These are phyloP conservation scores for Paradisaea rubra DNA, from an alignment of 2,113 vertebrate genomes.

Conservation along the genomic window DNA sequence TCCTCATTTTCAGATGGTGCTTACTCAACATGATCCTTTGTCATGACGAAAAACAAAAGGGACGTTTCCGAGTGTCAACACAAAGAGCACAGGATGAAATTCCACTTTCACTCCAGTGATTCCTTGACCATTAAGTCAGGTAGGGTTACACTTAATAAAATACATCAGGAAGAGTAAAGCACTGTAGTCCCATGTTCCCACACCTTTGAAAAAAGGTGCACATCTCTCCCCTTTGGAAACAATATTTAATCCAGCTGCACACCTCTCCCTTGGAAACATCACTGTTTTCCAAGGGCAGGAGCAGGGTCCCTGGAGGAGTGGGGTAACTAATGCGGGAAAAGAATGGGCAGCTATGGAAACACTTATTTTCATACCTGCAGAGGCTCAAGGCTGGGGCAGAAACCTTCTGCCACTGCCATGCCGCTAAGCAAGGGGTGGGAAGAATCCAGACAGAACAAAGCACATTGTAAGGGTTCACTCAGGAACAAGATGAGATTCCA, in stretches of 20 bases:
- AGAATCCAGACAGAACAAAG: background rate
- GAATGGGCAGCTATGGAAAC: background rate
- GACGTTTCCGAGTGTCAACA: rapidly evolving
- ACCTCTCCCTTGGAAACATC: background rate
- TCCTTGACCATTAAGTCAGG: rapidly evolving
- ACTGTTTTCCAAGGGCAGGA: background rate
- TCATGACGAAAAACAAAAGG: background rate
- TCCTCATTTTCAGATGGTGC: background rate
- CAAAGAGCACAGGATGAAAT: background rate
- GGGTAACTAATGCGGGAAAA: background rate
- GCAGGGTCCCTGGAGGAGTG: background rate
- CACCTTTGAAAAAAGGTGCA: background rate
- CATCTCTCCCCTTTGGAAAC: background rate
- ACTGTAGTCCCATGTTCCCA: background rate
- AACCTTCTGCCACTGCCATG: background rate
- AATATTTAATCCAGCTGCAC: too few species aligned
- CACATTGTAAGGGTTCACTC: background rate
- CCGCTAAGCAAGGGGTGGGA: background rate
- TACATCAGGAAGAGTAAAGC: background rate
- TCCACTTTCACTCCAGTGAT: background rate
- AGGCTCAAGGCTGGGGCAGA: background rate
- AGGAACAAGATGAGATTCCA: background rate
- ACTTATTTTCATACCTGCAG: background rate
- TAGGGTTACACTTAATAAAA: background rate
- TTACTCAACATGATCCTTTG: background rate